These are phyloP conservation scores for Tympanoctomys barrerae DNA, from an alignment of 2,797 vertebrate genomes.

Conservation along the genomic window DNA sequence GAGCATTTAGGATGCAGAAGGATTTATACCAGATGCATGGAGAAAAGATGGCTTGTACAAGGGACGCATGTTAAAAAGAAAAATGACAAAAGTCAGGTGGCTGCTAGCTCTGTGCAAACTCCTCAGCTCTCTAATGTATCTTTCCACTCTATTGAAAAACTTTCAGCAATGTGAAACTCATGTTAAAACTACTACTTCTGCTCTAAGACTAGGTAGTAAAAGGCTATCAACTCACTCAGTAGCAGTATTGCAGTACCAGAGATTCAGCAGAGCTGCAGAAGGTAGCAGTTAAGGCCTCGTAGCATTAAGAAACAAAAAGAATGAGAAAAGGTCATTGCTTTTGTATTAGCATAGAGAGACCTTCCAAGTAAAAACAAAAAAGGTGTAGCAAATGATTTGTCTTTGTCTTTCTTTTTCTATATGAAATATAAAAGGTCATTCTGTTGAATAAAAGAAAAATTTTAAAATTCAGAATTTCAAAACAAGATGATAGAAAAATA, in stretches of 20 bases:
- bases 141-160: neutral
- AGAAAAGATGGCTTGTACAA: neutral
- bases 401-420: neutral
- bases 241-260: neutral
- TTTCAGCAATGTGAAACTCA: conserved; percentile 12
- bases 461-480: no score
- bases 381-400: neutral
- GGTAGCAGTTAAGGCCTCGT: neutral
- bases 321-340: neutral
- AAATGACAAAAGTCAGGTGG: neutral
- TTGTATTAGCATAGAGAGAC: neutral
- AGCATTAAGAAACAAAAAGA: neutral
- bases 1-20: neutral
- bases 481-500: no score
- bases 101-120: neutral
- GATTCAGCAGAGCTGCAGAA: neutral
- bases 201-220: neutral
- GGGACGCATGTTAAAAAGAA: conserved; percentile 11
- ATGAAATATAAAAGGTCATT: no score
- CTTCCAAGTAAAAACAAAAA: neutral
- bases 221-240: neutral
- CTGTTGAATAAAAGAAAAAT: no score
- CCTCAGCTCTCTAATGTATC: neutral
- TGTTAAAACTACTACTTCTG: neutral
- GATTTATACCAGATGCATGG: neutral